Percentiles rank a stretch among this genome's conserved stretches.
These are phyloP conservation scores for Zaprionus inermis DNA, from an alignment of 1,140 invertebrate species.

Conservation along the genomic window DNA sequence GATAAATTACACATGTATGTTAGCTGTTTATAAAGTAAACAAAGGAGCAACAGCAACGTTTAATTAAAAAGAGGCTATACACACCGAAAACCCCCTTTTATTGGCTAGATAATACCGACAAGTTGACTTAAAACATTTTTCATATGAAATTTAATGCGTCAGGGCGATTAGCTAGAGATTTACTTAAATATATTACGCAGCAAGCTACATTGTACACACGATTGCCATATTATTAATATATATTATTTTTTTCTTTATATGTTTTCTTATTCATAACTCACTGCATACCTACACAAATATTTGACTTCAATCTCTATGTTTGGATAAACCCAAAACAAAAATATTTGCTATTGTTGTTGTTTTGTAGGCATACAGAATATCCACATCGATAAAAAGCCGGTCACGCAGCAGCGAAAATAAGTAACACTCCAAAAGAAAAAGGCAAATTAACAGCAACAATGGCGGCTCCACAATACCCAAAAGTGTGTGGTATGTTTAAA, in stretches of 20 bases:
- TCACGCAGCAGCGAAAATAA: constrained; percentile 12
- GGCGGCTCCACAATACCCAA: constrained; percentile 3
- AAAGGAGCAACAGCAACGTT: background rate
- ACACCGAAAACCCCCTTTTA: too few species aligned
- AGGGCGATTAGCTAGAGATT: too few species aligned
- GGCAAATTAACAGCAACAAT: constrained; percentile 15
- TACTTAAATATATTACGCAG: too few species aligned
- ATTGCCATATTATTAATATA: too few species aligned
- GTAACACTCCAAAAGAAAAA: constrained; percentile 22
- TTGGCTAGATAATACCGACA: background rate
- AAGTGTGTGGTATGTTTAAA: constrained; percentile 18
- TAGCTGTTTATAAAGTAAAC: background rate
- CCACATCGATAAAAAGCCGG: constrained; percentile 37
- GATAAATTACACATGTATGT: background rate
- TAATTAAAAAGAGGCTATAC: background rate
- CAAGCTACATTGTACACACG: too few species aligned
- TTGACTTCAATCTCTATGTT: background rate
- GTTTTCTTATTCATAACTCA: too few species aligned
- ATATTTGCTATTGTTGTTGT: background rate
- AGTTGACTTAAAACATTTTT: background rate
- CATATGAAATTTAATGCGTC: background rate
- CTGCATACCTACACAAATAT: too few species aligned
- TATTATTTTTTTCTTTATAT: too few species aligned
- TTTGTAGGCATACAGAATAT: background rate
- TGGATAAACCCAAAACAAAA: background rate